Conservation (phyloP, 2,113 vertebrate species). For the Pelecanoides urinatrix region DNA sequence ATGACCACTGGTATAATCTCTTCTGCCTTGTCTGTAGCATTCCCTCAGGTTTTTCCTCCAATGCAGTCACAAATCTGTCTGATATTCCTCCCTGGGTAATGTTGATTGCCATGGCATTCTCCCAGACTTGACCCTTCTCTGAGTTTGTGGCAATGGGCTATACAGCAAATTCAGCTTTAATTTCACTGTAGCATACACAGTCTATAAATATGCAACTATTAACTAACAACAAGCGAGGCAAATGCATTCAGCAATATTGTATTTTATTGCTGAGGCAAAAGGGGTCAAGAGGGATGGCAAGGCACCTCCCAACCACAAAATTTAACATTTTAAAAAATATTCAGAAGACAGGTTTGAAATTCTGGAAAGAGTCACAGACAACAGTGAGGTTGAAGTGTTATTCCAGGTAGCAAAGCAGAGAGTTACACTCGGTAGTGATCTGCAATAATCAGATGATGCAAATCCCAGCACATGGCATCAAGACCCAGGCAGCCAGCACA, state of each 20-base stretch:
- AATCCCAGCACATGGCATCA: not conserved
- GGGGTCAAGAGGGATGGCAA: not conserved
- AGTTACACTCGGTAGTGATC: not conserved
- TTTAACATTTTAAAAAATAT: not conserved
- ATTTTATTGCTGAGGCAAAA: not conserved
- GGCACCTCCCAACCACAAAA: not conserved
- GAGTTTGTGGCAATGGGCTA: not conserved
- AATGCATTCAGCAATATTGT: not conserved
- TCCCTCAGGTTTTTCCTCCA: not conserved
- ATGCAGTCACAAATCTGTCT: not conserved
- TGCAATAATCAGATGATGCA: not conserved
- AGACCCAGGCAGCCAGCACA: not conserved
- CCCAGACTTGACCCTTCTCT: not conserved
- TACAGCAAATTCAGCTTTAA: not conserved
- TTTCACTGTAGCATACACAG: not conserved
- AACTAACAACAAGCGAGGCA: not conserved
- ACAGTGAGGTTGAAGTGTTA: not conserved
- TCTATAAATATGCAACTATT: not conserved
- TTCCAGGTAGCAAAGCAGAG: not conserved
- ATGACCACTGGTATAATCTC: not conserved
- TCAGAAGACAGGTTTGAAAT: not conserved
- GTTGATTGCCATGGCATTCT: not conserved
- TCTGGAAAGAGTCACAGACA: not conserved
- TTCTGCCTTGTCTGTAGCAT: not conserved
- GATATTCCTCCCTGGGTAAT: not conserved